These are phyloP conservation scores for Andrena bucephala DNA, from an alignment of 2,888 invertebrate genomes.

Conservation along the genomic window DNA sequence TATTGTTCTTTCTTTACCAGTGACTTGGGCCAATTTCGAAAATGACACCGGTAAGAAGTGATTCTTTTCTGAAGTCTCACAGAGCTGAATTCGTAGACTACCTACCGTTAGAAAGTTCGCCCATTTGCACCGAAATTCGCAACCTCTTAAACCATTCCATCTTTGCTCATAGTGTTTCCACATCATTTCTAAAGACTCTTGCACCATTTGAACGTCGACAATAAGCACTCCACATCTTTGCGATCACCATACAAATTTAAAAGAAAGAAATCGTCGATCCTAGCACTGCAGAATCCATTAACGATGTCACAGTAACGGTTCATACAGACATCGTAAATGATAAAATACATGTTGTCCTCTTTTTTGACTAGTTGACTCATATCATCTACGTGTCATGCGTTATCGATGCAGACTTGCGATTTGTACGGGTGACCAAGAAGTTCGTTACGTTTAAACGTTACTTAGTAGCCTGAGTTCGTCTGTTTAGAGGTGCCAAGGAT, in stretches of 20 bases:
- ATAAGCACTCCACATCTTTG: neutral
- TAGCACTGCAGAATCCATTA: neutral
- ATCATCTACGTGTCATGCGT: neutral
- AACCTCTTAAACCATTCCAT: too few relatives aligned
- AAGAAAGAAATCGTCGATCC: neutral
- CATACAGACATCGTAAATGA: too few relatives aligned
- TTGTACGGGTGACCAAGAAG: neutral
- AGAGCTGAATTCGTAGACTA: too few relatives aligned
- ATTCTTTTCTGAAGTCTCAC: neutral
- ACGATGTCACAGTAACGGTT: too few relatives aligned
- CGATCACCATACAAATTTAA: neutral
- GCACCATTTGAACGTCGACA: neutral
- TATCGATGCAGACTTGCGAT: neutral
- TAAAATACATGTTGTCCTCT: too few relatives aligned
- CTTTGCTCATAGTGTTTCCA: neutral
- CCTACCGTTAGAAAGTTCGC: neutral
- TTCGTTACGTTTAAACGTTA: neutral
- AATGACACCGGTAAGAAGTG: constrained; percentile 49
- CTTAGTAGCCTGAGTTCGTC: neutral
- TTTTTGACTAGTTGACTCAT: neutral
- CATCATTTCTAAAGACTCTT: neutral
- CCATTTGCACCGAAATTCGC: neutral
- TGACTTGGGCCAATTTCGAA: neutral
- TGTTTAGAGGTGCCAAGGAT: constrained; percentile 78
- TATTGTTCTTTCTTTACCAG: constrained; percentile 11